phyloP scores from a whole-genome alignment of 2,888 invertebrate genomes.

The Adineta ricciae region DNA sequence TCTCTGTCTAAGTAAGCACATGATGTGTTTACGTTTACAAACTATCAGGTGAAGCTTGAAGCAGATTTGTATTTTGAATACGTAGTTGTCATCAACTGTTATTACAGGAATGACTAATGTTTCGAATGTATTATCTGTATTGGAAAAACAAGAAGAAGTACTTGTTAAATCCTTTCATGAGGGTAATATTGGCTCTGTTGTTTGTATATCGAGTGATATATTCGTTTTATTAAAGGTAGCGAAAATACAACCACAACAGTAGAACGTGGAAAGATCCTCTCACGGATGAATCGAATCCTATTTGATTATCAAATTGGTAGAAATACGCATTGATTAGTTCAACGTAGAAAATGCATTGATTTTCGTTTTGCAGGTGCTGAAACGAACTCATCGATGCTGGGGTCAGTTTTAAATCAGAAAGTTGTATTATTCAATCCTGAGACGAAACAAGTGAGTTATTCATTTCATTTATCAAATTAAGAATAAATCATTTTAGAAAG shows the following conservation, averaged over 20 bases:
- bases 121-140: neutral
- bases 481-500: neutral
- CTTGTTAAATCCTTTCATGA: neutral
- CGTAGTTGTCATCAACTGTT: neutral
- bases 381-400: neutral
- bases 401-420: neutral
- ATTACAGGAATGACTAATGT: neutral
- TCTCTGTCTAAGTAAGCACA: no score
- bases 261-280: neutral
- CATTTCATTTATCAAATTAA: neutral
- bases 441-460: neutral
- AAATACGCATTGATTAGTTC: neutral
- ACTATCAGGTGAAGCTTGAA: no score
- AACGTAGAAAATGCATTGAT: no score
- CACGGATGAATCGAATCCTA: neutral
- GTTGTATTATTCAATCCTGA: neutral
- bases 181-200: neutral
- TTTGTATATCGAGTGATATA: neutral
- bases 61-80: no score
- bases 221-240: neutral
- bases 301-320: neutral
- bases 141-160: neutral
- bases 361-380: neutral
- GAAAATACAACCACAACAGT: neutral
- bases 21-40: no score